phyloP scores from a whole-genome alignment of 2,888 invertebrate genomes.

The Hemaris fuciformis region DNA sequence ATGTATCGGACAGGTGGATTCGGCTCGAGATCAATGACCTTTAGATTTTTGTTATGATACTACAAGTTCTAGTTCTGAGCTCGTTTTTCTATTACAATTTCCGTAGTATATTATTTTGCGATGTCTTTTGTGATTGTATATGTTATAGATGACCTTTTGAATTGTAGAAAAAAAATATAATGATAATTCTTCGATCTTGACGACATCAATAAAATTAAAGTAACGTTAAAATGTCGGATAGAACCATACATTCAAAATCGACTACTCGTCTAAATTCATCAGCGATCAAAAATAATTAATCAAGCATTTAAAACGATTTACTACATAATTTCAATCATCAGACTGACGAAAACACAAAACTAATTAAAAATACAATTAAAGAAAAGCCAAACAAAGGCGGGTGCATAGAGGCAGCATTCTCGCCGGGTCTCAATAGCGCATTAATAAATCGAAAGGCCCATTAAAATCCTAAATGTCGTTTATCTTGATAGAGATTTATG shows the following conservation, averaged over 20 bases:
- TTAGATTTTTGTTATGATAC: background rate
- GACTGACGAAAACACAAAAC: constrained; percentile 13
- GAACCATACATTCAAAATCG: background rate
- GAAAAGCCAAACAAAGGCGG: constrained; percentile 18
- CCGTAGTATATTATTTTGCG: background rate
- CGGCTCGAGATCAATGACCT: background rate
- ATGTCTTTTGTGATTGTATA: background rate
- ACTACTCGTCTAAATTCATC: background rate
- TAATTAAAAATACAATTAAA: constrained; percentile 15
- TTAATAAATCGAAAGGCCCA: constrained; percentile 70
- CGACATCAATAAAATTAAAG: no score
- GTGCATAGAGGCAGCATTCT: constrained; percentile 35
- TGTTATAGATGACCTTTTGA: background rate
- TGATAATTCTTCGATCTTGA: no score
- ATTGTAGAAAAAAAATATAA: no score
- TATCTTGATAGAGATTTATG: constrained; percentile 78
- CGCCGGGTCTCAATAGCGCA: constrained; percentile 47
- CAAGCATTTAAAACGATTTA: background rate
- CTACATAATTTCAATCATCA: background rate
- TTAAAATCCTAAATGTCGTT: constrained; percentile 74
- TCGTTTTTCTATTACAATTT: background rate
- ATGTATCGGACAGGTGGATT: background rate
- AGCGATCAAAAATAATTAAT: background rate
- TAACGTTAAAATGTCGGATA: background rate
- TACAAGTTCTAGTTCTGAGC: background rate